These are phyloP conservation scores for Cotesia typhae DNA, from an alignment of 1,140 invertebrate species.

Conservation along the genomic window DNA sequence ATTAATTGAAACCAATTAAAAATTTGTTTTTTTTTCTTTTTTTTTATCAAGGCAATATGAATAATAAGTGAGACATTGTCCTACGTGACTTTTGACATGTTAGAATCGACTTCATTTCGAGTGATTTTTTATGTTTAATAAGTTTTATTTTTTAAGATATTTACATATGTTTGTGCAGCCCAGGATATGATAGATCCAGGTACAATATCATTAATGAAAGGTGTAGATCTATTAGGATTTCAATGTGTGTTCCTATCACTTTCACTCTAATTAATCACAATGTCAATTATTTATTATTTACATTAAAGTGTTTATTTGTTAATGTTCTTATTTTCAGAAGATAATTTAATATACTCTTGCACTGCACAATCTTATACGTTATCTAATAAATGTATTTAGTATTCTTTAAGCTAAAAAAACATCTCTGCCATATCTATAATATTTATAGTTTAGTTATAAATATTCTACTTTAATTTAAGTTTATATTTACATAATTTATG, in stretches of 20 bases:
- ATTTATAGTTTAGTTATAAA: no score
- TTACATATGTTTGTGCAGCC: constrained; percentile 38
- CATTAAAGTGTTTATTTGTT: no score
- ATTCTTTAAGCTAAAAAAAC: no score
- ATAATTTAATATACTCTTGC: no score
- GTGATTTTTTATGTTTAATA: background rate
- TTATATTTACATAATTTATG: constrained; percentile 10
- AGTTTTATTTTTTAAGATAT: constrained; percentile 18
- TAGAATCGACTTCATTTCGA: background rate
- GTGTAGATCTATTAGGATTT: no score
- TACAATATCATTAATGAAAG: constrained; percentile 31
- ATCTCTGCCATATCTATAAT: background rate
- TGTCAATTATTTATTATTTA: no score
- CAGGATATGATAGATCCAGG: constrained; percentile 42
- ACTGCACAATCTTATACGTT: no score
- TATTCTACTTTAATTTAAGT: background rate
- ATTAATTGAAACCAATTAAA: background rate
- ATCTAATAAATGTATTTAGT: no score
- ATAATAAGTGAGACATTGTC: constrained; percentile 11
- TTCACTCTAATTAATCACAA: no score
- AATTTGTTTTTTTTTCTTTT: constrained; percentile 1
- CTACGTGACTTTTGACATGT: constrained; percentile 4
- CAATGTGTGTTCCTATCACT: no score
- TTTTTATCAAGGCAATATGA: background rate
- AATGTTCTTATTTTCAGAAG: no score